These are phyloP conservation scores for Lepidostoma basale DNA, from an alignment of 1,140 invertebrate genomes.

Conservation along the genomic window DNA sequence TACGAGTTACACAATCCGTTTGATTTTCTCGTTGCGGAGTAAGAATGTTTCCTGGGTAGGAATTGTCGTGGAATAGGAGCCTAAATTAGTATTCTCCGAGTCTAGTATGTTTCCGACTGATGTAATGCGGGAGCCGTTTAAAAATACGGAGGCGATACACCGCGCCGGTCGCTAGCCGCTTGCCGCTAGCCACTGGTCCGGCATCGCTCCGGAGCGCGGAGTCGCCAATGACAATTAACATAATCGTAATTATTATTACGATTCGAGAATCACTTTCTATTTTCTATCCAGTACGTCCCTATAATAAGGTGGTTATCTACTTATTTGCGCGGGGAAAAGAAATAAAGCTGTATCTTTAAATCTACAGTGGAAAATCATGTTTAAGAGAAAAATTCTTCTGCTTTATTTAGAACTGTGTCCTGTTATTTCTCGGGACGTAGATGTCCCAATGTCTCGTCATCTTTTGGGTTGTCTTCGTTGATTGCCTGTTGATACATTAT, in stretches of 20 bases:
- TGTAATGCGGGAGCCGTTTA: constrained; percentile 33
- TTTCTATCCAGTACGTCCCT: constrained; percentile 24
- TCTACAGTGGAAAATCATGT: not conserved
- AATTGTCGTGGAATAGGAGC: not conserved
- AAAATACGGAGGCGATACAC: constrained; percentile 31
- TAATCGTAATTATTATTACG: constrained; percentile 45
- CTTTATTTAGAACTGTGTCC: not conserved
- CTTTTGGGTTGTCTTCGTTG: too few relatives aligned
- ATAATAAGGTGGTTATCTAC: not conserved
- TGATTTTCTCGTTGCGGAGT: not conserved
- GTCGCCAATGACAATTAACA: constrained; percentile 36
- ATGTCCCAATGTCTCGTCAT: too few relatives aligned
- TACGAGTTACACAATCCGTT: not conserved
- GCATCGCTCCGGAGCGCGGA: too few relatives aligned
- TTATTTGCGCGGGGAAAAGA: not conserved
- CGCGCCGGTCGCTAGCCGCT: not conserved
- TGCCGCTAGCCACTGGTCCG: not conserved
- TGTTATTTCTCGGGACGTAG: too few relatives aligned
- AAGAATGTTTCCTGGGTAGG: constrained; percentile 1
- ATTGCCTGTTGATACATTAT: too few relatives aligned
- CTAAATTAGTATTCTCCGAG: constrained; percentile 18
- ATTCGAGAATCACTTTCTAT: constrained; percentile 44
- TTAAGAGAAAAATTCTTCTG: not conserved
- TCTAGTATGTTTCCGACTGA: constrained; percentile 21
- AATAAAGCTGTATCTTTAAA: not conserved